phyloP scores from a whole-genome alignment of 2,797 vertebrate genomes.

The Cephalopachus bancanus region DNA sequence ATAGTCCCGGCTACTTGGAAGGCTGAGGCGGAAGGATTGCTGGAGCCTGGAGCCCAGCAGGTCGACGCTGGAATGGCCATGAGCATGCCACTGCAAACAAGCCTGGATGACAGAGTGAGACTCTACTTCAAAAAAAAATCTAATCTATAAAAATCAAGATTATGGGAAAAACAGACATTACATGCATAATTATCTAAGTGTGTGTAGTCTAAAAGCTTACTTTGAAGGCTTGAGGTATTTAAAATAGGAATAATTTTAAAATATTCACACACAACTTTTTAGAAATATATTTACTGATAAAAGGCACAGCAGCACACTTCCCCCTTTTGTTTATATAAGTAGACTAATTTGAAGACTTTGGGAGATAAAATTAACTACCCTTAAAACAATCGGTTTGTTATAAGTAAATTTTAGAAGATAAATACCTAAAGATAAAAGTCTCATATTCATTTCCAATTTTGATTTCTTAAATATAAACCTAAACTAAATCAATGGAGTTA shows the following conservation, averaged over 20 bases:
- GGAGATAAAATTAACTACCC: slow-evolving; percentile 35
- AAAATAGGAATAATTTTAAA: slow-evolving; percentile 50
- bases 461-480: slow-evolving; percentile 21
- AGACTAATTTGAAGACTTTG: slow-evolving; percentile 24
- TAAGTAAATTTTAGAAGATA: slow-evolving; percentile 38
- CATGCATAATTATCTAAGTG: background rate
- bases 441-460: slow-evolving; percentile 50
- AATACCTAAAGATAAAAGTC: slow-evolving; percentile 7
- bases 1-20: too few species aligned
- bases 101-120: too few species aligned
- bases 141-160: slow-evolving; percentile 47
- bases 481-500: slow-evolving; percentile 33
- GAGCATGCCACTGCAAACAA: too few species aligned
- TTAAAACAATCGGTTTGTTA: background rate
- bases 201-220: background rate
- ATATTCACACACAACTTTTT: slow-evolving; percentile 3
- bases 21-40: too few species aligned
- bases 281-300: slow-evolving; percentile 40
- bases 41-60: too few species aligned
- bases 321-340: background rate
- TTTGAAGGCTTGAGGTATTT: slow-evolving; percentile 31
- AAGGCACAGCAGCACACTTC: background rate
- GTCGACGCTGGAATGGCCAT: too few species aligned
- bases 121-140: background rate
- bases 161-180: background rate